Conservation (phyloP, 2,113 vertebrate genomes). For the Acrocephalus arundinaceus region DNA sequence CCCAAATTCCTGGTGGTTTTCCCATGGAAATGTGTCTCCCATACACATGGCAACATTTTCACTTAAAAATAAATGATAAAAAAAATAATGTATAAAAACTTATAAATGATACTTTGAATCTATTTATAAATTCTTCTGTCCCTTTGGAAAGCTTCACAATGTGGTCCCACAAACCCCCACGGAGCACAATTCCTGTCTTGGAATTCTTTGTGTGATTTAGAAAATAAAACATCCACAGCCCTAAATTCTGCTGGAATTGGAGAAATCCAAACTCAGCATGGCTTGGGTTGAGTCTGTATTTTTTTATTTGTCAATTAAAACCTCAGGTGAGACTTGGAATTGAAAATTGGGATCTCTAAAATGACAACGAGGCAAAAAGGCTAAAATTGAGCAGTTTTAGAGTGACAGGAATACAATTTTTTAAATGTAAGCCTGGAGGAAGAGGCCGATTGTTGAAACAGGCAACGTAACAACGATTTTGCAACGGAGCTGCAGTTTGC, state of each 20-base stretch:
- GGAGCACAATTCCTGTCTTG: background rate
- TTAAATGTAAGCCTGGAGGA: background rate
- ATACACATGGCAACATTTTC: accelerated
- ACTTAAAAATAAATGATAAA: no score
- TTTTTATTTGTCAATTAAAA: background rate
- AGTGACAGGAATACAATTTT: background rate
- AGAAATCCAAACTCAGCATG: background rate
- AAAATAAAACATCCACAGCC: background rate
- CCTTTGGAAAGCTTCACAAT: accelerated
- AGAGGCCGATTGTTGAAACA: background rate
- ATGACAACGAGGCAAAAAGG: background rate
- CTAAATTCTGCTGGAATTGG: accelerated
- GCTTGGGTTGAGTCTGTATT: accelerated
- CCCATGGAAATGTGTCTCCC: background rate
- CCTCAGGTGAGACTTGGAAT: background rate
- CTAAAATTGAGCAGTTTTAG: background rate
- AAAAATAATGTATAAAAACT: background rate
- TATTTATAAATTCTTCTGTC: accelerated
- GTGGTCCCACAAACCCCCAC: accelerated
- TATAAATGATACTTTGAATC: accelerated
- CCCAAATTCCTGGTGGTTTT: background rate
- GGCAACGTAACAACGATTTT: background rate
- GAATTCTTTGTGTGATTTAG: background rate
- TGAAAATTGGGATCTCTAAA: background rate
- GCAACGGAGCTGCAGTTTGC: conserved; percentile 8